Evolutionary conservation across 2,113 vertebrate species (phyloP), one percentile per base, ranked within the genome.

Genomic region (Planiliza haematocheilus): DNA sequence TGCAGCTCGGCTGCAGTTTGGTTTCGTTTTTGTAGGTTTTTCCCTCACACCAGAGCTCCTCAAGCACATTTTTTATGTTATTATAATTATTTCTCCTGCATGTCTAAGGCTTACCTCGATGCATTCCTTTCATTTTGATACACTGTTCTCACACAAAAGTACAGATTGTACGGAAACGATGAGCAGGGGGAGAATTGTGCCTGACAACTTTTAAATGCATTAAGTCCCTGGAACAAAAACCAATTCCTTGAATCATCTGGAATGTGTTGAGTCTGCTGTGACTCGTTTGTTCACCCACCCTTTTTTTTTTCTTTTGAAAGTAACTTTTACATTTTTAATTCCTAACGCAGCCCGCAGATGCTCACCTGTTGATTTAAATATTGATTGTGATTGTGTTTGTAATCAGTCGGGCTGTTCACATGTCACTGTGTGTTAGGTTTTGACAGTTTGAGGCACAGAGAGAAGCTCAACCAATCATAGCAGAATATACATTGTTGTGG

Each of bases 41-140:
- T n/a, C n/a, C 2, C 30, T 70, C 58, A 14, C 39, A 46, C 39
- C 18, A 49, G 49, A 83, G 56, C 70, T 79, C 60, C 24, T n/a
- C 11, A 41, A 77, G 71, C 79, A 74, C 69, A 74, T 14, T 30
- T 64, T 24, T 38, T 70, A 57, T 39, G 21, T 16, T 57, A 53
- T 18, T 21, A 10, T 24, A 14, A 16, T 30, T 5, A 10, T 24
- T 39, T 50, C 45, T 52, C 38, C 30, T 55, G 66, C 74, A 77
- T 82, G 79, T 88, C 56, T 58, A 72, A 77, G 62, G 68, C 74
- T 88, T 63, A 81, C 38, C 49, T 74, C n/a, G n/a, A 79, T 84
- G 74, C 87, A 91, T 92, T 92, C 83, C 89, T 77, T 64, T 77
- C 16, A 34, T 83, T 74, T 65, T 69, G 1, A 74, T 68, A 42